Evolutionary conservation across 2,797 vertebrate genomes (phyloP).

Genomic region (Thamnophis elegans): DNA sequence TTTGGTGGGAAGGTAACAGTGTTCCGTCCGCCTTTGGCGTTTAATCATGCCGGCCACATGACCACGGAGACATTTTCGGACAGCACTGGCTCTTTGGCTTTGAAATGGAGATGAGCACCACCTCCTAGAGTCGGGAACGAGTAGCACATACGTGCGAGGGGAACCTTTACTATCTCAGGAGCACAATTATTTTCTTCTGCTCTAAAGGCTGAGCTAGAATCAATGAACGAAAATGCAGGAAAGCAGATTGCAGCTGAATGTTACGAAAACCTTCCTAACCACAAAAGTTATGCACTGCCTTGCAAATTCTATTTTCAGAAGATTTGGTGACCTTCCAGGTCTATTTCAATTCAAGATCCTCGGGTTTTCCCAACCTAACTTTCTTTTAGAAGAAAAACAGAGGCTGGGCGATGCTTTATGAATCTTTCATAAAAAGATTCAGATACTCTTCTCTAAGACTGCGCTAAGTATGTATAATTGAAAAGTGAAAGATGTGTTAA

Average conservation of each 20-base stretch:
- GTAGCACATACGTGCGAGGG: too few species aligned
- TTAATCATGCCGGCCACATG: too few species aligned
- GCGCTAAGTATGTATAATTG: conserved; percentile 16
- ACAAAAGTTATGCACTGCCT: not conserved
- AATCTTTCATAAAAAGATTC: not conserved
- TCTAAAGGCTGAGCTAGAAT: not conserved
- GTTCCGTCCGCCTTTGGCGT: too few species aligned
- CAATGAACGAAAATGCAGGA: not conserved
- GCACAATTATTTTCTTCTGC: not conserved
- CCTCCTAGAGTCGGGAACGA: too few species aligned
- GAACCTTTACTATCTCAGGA: not conserved
- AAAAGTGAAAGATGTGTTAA: conserved; percentile 30
- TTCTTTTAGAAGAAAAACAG: not conserved
- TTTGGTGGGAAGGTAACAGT: too few species aligned
- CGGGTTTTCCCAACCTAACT: not conserved
- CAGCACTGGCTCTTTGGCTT: too few species aligned
- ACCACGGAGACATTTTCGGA: too few species aligned
- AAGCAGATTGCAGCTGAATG: not conserved
- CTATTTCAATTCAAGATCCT: not conserved
- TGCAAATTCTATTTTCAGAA: not conserved
- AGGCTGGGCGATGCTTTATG: not conserved
- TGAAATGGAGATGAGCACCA: too few species aligned
- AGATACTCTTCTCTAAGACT: too few species aligned
- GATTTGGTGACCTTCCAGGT: not conserved
- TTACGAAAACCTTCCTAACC: not conserved